phyloP scores from a whole-genome alignment of 1,140 invertebrate species.

The Conopomorpha cramerella region DNA sequence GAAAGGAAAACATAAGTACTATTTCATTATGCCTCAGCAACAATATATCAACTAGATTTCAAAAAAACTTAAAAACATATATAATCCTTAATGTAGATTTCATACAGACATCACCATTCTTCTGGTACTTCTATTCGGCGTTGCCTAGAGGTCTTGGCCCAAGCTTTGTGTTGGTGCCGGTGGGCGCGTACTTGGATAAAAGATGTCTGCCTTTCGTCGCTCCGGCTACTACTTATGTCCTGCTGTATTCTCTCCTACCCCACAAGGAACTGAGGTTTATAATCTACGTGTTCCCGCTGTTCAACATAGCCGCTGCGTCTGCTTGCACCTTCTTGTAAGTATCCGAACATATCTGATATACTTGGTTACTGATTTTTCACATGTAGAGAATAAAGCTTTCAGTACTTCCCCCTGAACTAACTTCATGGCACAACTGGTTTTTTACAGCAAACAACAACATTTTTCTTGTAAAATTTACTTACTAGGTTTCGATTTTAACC shows the following conservation, averaged over 20 bases:
- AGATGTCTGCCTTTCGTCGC: conserved; percentile 71
- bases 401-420: too few relatives aligned
- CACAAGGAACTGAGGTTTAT: conserved; percentile 99
- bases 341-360: conserved; percentile 5
- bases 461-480: too few relatives aligned
- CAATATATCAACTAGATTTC: too few relatives aligned
- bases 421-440: too few relatives aligned
- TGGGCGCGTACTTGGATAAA: conserved; percentile 77
- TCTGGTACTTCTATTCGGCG: conserved; percentile 99
- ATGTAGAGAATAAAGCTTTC: too few relatives aligned
- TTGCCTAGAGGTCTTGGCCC: conserved; percentile 86
- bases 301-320: conserved; percentile 89
- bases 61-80: too few relatives aligned
- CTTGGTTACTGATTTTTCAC: too few relatives aligned
- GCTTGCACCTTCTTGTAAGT: conserved; percentile 89
- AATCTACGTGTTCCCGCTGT: conserved; percentile 92
- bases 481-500: too few relatives aligned
- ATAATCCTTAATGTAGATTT: too few relatives aligned
- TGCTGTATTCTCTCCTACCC: conserved; percentile 92
- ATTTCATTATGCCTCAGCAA: too few relatives aligned
- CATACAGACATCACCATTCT: conserved; percentile 86
- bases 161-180: conserved; percentile 80
- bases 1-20: too few relatives aligned
- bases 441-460: too few relatives aligned
- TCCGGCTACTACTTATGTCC: conserved; percentile 82